phyloP scores from a whole-genome alignment of 2,888 invertebrate species.

The Stictocephala bisonia region DNA sequence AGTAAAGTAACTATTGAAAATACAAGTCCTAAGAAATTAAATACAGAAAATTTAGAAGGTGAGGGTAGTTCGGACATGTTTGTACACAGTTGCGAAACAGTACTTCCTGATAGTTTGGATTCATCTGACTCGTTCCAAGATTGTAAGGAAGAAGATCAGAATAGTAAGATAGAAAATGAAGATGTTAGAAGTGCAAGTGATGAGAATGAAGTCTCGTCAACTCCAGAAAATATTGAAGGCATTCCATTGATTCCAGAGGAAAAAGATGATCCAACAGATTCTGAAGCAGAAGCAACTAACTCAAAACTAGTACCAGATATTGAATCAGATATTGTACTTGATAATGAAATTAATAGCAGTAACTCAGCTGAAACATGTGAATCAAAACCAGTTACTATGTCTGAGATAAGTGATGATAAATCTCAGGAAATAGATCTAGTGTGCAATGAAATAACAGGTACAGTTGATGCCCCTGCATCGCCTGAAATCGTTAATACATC shows the following conservation, averaged over 20 bases:
- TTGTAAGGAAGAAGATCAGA: conserved; percentile 20
- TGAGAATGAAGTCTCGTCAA: conserved; percentile 33
- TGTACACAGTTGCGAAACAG: conserved; percentile 8
- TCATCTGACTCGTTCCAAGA: conserved; percentile 1
- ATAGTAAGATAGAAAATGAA: conserved; percentile 3
- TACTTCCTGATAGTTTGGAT: conserved; percentile 8
- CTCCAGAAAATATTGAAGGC: not conserved
- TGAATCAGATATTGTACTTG: conserved; percentile 1
- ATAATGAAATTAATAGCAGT: conserved; percentile 12
- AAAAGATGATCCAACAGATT: conserved; percentile 44
- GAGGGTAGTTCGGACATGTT: conserved; percentile 20
- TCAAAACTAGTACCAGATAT: not conserved
- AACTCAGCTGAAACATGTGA: not conserved
- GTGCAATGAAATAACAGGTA: conserved; percentile 31
- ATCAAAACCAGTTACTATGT: conserved; percentile 5
- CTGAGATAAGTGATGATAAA: conserved; percentile 16
- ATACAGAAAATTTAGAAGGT: not conserved
- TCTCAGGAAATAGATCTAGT: conserved; percentile 17
- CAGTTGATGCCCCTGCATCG: conserved; percentile 13
- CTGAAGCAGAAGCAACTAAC: conserved; percentile 55
- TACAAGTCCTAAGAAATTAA: not conserved
- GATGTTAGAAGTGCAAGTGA: not conserved
- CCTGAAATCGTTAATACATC: not conserved
- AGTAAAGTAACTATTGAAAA: too few species aligned
- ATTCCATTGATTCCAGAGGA: not conserved